Evolutionary conservation across 2,113 vertebrate species (phyloP).

Genomic region (Odobenus rosmarus): DNA sequence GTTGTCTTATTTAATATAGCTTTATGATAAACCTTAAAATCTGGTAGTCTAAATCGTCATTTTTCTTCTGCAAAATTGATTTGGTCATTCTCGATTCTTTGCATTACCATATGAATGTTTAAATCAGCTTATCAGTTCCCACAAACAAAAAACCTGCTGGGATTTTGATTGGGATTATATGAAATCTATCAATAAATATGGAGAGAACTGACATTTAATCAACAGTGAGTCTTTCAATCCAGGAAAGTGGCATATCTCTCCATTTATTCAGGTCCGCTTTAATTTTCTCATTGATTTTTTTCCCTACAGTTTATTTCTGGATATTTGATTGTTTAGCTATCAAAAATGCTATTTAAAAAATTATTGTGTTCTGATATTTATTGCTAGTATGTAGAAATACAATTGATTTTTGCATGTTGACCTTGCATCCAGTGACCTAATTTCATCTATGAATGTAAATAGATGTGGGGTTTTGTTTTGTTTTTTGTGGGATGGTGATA

Average conservation of each 20-base stretch:
- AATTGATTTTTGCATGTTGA: not conserved
- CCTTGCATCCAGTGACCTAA: not conserved
- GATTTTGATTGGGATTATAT: not conserved
- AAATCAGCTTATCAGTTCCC: not conserved
- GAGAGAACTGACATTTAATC: not conserved
- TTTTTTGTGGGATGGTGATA: not conserved
- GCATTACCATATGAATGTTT: not conserved
- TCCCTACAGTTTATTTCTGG: not conserved
- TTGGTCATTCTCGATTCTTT: not conserved
- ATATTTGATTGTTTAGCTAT: not conserved
- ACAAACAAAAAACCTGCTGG: not conserved
- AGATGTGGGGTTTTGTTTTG: not conserved
- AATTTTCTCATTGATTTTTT: slow-evolving; percentile 25
- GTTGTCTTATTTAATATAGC: not conserved
- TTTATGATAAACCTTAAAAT: not conserved
- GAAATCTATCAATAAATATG: not conserved
- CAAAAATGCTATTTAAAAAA: not conserved
- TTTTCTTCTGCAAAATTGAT: not conserved
- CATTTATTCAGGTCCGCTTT: not conserved
- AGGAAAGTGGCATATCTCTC: not conserved
- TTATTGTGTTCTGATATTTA: not conserved
- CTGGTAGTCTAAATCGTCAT: not conserved
- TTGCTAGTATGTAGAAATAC: not conserved
- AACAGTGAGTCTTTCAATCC: not conserved
- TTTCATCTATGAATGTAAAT: not conserved